These are phyloP conservation scores for Drosophila helvetica DNA, from an alignment of 2,888 invertebrate genomes.

Conservation along the genomic window DNA sequence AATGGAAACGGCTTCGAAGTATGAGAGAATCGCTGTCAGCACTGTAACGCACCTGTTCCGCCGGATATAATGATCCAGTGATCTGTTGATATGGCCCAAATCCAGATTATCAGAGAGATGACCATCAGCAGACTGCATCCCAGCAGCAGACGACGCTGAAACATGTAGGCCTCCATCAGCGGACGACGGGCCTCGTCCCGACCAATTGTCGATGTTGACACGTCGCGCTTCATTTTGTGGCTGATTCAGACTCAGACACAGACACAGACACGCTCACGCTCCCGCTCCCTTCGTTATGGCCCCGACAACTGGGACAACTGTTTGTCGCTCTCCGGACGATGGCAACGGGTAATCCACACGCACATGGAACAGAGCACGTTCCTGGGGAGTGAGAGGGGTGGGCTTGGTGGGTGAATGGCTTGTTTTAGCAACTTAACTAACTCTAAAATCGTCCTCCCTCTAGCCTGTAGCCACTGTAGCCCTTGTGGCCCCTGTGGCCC, in stretches of 20 bases:
- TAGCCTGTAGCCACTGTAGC: not conserved
- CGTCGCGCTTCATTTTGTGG: conserved; percentile 80
- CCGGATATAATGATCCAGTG: conserved; percentile 88
- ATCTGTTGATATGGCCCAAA: conserved; percentile 89
- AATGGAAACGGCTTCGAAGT: conserved; percentile 1
- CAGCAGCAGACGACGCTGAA: conserved; percentile 89
- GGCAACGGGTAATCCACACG: conserved; percentile 72
- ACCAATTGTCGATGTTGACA: conserved; percentile 87
- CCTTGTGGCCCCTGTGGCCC: conserved; percentile 2
- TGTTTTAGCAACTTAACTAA: conserved; percentile 12
- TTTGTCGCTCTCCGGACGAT: conserved; percentile 56
- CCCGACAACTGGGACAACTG: conserved; percentile 41
- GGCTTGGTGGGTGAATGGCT: conserved; percentile 6
- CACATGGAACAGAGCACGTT: conserved; percentile 71
- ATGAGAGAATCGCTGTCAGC: not conserved
- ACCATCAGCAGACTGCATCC: conserved; percentile 88
- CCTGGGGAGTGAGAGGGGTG: conserved; percentile 41
- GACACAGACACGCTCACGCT: not conserved
- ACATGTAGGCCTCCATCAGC: conserved; percentile 86
- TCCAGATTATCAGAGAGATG: conserved; percentile 88
- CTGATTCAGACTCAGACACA: not conserved
- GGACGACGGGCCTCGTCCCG: conserved; percentile 86
- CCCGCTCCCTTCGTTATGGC: conserved; percentile 35
- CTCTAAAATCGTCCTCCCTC: conserved; percentile 17
- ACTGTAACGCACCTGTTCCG: conserved; percentile 69